Base-by-base conservation (phyloP, 2,888 invertebrate species). In the Tetramorium bicarinatum region DNA sequence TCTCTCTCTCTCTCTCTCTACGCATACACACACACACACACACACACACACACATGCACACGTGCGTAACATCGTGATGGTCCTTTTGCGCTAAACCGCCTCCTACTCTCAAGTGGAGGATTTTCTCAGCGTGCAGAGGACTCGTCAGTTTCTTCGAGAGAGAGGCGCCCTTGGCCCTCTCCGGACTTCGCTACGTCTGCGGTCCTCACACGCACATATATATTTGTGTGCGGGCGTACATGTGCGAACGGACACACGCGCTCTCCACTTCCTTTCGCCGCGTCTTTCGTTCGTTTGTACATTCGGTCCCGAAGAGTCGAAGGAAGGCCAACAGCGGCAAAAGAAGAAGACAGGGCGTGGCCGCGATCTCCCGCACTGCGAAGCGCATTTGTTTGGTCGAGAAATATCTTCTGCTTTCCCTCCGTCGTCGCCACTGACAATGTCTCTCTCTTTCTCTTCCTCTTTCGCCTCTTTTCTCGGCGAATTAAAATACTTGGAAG, bases 361-460 rank as follows among this genome's bases (percentile, higher is more conserved):
- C 79, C 90, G 91, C 88, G 90, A 91, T 92, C 90, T 90, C 87
- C 90, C 88, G 88, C 89, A 86, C 88, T 84, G 91, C 88, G 86
- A 88, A 91, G 91, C 91, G 88, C 90, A 89, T 92, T 92, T 91
- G 91, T 92, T 93, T 90, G 88, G 89, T 89, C 90, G 90, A 90
- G 86, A 84, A 89, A 86, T 88, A 89, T 88, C 89, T 88, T 86
- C 67, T 56, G 38, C 47, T 85, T 85, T 86, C 83, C 77, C 80
- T 86, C 84, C 79, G 47, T 34, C 54, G 34, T 71, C 85, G 80
- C 74, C 75, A 75, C 69, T 34, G 44, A 77, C 71, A 41, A 47
- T 18, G 38, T 72, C 75, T 56, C 11, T n/a, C n/a, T 38, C 4
- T 38, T 6, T 41, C 15, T 41, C 21, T 15, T 21, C 21, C n/a